Evolutionary conservation across 2,888 invertebrate genomes (phyloP), one percentile per base, ranked within the genome.

Genomic region (Sarcophaga carnaria): DNA sequence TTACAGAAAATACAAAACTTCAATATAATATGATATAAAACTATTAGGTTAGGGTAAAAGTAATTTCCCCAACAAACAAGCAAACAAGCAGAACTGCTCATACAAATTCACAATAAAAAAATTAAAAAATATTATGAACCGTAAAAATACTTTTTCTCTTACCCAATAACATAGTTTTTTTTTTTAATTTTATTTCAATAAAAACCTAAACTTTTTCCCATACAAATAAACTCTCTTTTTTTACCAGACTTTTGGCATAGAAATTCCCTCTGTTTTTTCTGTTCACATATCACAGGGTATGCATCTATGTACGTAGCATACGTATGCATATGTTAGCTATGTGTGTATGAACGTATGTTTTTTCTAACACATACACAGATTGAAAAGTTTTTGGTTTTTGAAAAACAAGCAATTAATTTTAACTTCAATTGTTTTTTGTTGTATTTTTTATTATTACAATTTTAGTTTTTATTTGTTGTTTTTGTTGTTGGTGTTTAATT

Each of bases 361-460:
- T 14, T 49, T 54, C 54, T 14, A 12, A 14, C 54, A 14, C 54
- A 17, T 14, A 17, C 54, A 54, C 54, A 54, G 54, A 54, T 54
- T 67, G 45, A 81, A 82, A 85, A 82, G 64, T 85, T 82, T 85
- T 25, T 67, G 71, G 74, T 69, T 49, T 54, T 54, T 72, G 62
- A 78, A 78, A 82, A 78, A 82, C 79, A 82, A 86, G 82, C 82
- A 82, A 85, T 85, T 85, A 81, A 81, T 78, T 85, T 77, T 49
- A 81, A 81, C 81, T 70, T 70, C 27, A 14, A 17, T 54, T 54
- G 37, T 72, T 66, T 64, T 17, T 67, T 54, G 62, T 78, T 14
- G 70, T 45, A 60, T 59, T 59, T 14, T 66, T 11, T 63, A 62
- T 60, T 27, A 54, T 85, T 67, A 37, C 37, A 37, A 37, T 60